A percentile compares a stretch with the other conserved stretches of the same genome.
Evolutionary conservation across 1,140 invertebrate species (phyloP).

Genomic region (Phocides pigmalion): DNA sequence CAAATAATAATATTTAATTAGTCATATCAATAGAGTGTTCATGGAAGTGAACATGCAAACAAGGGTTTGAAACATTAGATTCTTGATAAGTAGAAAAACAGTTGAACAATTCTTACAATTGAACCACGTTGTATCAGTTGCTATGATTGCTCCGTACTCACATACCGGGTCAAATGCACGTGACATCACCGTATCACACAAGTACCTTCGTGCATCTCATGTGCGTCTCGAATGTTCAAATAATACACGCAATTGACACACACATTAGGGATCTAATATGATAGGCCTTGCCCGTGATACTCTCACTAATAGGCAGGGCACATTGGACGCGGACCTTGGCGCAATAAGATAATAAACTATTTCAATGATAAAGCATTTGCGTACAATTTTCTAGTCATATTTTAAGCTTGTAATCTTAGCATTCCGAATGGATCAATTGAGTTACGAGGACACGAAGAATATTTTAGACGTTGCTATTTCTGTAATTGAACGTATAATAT

Average conservation of each 20-base stretch:
- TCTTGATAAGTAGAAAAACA: too few species aligned
- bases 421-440: background rate
- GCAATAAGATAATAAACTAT: conserved; percentile 25
- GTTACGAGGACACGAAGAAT: background rate
- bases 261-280: conserved; percentile 14
- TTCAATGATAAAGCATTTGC: conserved; percentile 28
- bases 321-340: conserved; percentile 21
- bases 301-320: conserved; percentile 27
- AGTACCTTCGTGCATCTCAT: conserved; percentile 4
- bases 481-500: too few species aligned
- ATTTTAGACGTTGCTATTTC: too few species aligned
- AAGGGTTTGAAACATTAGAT: too few species aligned
- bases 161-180: background rate
- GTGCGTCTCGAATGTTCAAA: conserved; percentile 12
- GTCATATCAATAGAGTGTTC: too few species aligned
- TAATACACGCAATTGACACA: conserved; percentile 22
- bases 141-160: too few species aligned
- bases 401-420: background rate
- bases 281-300: conserved; percentile 29
- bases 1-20: too few species aligned
- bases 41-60: too few species aligned
- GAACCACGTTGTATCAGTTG: too few species aligned
- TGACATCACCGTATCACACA: background rate
- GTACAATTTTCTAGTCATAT: conserved; percentile 8
- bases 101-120: too few species aligned